A percentile compares a stretch with the other conserved stretches of the same genome.
Evolutionary conservation across 2,113 vertebrate species (phyloP).

Genomic region (Tamias sibiricus): DNA sequence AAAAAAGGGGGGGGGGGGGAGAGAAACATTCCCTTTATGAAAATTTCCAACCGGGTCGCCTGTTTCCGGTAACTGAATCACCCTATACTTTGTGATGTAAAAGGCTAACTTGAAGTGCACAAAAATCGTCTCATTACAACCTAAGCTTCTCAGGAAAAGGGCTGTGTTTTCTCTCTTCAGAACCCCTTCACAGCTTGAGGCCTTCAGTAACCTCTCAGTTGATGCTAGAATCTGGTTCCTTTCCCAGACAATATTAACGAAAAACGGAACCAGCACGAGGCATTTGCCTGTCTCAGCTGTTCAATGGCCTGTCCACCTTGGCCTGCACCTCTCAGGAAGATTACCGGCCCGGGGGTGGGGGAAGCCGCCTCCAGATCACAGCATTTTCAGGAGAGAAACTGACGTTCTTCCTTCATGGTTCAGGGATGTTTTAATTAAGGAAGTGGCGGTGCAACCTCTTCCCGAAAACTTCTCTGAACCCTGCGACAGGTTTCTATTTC

Average conservation of each 20-base stretch:
- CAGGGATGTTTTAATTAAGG: not conserved
- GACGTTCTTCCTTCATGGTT: not conserved
- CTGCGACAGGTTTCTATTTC: not conserved
- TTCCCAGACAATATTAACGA: not conserved
- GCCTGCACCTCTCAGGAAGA: not conserved
- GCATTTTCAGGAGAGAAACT: not conserved
- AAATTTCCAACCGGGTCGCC: slow-evolving; percentile 12
- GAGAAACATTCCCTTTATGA: not conserved
- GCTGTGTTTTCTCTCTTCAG: not conserved
- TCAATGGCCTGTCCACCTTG: not conserved
- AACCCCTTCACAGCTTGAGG: not conserved
- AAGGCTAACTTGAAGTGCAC: not conserved
- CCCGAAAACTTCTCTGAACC: not conserved
- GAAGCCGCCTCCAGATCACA: not conserved
- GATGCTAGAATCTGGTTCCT: not conserved
- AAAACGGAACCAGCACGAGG: not conserved
- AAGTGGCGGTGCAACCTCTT: not conserved
- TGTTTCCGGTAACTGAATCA: slow-evolving; percentile 6
- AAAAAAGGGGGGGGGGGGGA: too few species aligned
- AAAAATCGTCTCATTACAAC: not conserved
- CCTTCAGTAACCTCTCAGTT: not conserved
- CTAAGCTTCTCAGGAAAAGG: not conserved
- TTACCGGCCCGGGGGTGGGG: not conserved
- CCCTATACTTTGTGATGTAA: not conserved
- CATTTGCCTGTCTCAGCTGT: not conserved